Conservation (phyloP, 2,888 invertebrate genomes). For the Octonoba sinensis region DNA sequence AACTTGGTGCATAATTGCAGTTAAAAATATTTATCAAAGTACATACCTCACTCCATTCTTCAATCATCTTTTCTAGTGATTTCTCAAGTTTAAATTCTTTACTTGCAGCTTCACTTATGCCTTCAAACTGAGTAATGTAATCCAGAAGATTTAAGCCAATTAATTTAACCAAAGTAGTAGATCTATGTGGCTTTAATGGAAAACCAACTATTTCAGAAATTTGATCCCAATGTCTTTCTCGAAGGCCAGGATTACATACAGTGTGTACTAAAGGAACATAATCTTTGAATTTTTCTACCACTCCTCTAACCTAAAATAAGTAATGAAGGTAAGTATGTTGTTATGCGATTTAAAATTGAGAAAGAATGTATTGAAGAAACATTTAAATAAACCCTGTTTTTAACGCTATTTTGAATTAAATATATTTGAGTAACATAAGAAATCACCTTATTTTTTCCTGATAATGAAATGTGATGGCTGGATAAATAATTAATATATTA, state of each 20-base stretch:
- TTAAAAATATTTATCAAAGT: no score
- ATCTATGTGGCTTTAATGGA: constrained; percentile 85
- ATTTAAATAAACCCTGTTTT: no score
- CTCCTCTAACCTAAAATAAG: constrained; percentile 75
- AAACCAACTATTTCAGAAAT: constrained; percentile 95
- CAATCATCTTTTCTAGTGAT: constrained; percentile 87
- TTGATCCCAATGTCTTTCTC: constrained; percentile 89
- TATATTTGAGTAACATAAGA: no score
- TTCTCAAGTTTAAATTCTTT: constrained; percentile 95
- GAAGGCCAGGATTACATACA: constrained; percentile 91
- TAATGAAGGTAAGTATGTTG: not conserved
- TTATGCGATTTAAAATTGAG: not conserved
- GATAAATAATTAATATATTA: no score
- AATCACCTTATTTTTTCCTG: no score
- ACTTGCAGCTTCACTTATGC: constrained; percentile 93
- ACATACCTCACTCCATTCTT: constrained; percentile 81
- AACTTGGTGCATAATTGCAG: no score
- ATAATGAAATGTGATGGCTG: no score
- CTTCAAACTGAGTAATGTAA: constrained; percentile 89
- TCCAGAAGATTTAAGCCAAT: constrained; percentile 89
- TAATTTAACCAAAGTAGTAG: constrained; percentile 85
- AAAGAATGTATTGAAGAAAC: no score
- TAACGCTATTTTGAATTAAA: no score
- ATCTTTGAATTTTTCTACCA: constrained; percentile 89
- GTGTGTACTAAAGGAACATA: constrained; percentile 89